Evolutionary conservation across 2,888 invertebrate genomes (phyloP).

Genomic region (Lasioglossum figueresi): DNA sequence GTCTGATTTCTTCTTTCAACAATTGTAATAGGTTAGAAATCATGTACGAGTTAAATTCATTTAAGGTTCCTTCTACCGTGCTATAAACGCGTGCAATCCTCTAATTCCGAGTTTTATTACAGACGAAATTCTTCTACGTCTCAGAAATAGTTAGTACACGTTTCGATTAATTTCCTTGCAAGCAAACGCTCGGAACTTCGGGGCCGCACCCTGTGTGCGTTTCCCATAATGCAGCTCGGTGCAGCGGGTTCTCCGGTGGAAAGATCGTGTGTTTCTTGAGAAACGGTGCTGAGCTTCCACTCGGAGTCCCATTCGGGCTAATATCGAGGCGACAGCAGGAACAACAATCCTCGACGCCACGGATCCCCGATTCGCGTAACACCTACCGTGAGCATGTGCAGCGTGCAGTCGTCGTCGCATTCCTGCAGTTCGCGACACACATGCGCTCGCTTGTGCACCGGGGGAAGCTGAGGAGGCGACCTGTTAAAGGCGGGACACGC

Average conservation of each 20-base stretch:
- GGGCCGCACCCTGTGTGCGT: background rate
- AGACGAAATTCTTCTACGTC: background rate
- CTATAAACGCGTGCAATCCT: background rate
- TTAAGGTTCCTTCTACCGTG: too few species aligned
- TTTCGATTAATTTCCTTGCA: background rate
- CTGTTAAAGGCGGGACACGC: constrained; percentile 35
- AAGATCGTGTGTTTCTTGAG: background rate
- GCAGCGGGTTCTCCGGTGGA: background rate
- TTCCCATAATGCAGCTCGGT: background rate
- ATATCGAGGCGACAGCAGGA: background rate
- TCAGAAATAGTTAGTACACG: background rate
- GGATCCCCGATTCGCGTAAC: constrained; percentile 1
- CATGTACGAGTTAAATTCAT: too few species aligned
- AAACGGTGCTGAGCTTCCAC: background rate
- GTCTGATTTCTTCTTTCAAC: background rate
- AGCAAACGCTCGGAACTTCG: background rate
- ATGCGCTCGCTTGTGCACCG: background rate
- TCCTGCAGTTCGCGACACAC: constrained; percentile 8
- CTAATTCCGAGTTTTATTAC: background rate
- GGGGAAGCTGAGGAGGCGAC: background rate
- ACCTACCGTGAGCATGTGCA: background rate
- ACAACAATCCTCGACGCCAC: constrained; percentile 2
- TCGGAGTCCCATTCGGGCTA: background rate
- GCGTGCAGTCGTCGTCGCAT: background rate
- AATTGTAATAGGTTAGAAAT: too few species aligned